These are phyloP conservation scores for Bryconaethiops microstoma DNA, from an alignment of 2,797 vertebrate genomes.

Conservation along the genomic window DNA sequence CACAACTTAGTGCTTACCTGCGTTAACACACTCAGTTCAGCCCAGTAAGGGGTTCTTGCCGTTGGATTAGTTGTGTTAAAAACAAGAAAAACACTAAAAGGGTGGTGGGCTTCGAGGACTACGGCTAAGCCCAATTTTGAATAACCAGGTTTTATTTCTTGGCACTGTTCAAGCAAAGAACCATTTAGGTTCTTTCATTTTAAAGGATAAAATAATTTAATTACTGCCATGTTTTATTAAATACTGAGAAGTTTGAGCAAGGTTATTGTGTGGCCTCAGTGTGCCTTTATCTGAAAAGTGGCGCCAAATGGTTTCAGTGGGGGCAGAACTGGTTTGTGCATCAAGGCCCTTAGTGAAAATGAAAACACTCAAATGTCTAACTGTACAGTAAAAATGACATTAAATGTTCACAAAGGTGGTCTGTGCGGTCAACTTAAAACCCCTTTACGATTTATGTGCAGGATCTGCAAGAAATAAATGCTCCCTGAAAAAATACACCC, in stretches of 20 bases:
- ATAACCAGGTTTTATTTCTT: neutral
- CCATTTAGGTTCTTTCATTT: neutral
- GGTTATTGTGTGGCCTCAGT: neutral
- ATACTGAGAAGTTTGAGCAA: neutral
- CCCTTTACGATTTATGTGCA: constrained; percentile 38
- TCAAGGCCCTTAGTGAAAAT: neutral
- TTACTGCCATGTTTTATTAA: neutral
- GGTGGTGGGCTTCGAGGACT: too few relatives aligned
- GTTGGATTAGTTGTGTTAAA: too few relatives aligned
- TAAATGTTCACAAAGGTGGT: constrained; percentile 34
- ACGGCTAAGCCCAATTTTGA: neutral
- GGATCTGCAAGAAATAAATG: constrained; percentile 42
- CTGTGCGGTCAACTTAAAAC: constrained; percentile 3
- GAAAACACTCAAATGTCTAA: neutral
- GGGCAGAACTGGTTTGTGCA: neutral
- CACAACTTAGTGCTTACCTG: neutral
- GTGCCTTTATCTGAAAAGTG: neutral
- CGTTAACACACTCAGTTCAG: too few relatives aligned
- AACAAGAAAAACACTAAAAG: too few relatives aligned
- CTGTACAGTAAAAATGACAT: constrained; percentile 38
- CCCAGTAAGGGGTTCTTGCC: too few relatives aligned
- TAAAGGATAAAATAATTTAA: neutral
- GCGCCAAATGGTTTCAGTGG: neutral
- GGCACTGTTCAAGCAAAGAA: neutral
- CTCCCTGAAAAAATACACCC: constrained; percentile 46